Evolutionary conservation across 2,113 vertebrate genomes (phyloP), one percentile per base, ranked within the genome.

Genomic region (Lates calcarifer): DNA sequence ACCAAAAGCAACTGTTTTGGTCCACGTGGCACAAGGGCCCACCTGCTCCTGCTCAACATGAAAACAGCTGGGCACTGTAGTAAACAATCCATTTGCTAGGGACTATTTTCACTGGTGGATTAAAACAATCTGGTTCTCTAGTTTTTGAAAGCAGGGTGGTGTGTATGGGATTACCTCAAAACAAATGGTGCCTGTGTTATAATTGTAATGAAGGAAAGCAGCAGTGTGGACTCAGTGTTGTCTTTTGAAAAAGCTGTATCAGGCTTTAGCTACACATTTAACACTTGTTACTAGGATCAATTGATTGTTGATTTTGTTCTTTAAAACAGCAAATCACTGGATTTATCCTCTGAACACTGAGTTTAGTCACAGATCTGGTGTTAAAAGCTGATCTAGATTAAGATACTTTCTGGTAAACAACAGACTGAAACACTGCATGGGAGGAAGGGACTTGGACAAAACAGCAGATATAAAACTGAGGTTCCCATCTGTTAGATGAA

Each of bases 391-490:
- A 10, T 58, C 8, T 20, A 20, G 24, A 49, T 77, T 69, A 20
- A 66, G 17, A 37, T 1, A 17, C 15, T 31, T 55, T 33, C 55
- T 62, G 3, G 20, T 37, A 22, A 57, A 33, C 33, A 62, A 28
- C 72, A 56, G 28, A 64, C 29, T 76, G 73, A 31, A 60, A 74
- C 61, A 28, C 45, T 28, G 43, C 35, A 35, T 53, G 45, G n/a
- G 62, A 73, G 68, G 35, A 78, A 39, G 24, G 3, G 35, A 73
- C 15, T 53, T 41, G 17, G 17, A 72, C 20, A 51, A 85, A 74
- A 49, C 62, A 58, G 51, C 74, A 58, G 56, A 81, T 62, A 49
- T 28, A 72, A 58, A 82, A 79, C 29, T 9, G 53, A 47, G n/a
- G n/a, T 43, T 47, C 17, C 6, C 43, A 80, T 65, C 66, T 74